Conservation (phyloP, 1,140 invertebrate species). For the Solenopsis fugax region DNA sequence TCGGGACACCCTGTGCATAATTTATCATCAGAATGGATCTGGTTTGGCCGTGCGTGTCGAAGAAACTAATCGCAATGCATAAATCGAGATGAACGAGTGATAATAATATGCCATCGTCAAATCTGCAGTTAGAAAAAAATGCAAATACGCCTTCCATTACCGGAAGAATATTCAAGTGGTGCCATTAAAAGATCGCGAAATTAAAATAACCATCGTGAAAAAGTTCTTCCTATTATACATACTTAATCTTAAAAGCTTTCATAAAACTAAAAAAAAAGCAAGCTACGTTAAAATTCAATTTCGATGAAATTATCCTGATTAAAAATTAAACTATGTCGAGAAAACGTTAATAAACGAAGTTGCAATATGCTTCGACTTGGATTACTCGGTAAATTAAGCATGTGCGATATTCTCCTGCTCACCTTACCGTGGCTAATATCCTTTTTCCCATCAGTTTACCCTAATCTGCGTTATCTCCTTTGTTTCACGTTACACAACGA, state of each 20-base stretch:
- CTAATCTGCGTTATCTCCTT: slow-evolving; percentile 32
- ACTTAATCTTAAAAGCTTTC: not conserved
- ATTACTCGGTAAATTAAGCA: slow-evolving; percentile 34
- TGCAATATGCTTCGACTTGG: not conserved
- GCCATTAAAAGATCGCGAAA: not conserved
- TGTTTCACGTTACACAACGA: slow-evolving; percentile 35
- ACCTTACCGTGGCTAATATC: slow-evolving; percentile 21
- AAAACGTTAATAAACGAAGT: not conserved
- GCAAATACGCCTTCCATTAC: not conserved
- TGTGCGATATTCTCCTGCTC: slow-evolving; percentile 16
- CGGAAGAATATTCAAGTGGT: slow-evolving; percentile 29
- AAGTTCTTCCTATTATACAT: not conserved
- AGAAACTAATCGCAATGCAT: slow-evolving; percentile 42
- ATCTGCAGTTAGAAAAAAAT: slow-evolving; percentile 5
- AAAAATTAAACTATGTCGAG: not conserved
- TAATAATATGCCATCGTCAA: slow-evolving; percentile 66
- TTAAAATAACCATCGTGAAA: not conserved
- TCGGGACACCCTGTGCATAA: slow-evolving; percentile 72
- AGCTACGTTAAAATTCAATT: not conserved
- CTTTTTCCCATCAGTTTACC: not conserved
- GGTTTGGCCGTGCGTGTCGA: slow-evolving; percentile 69
- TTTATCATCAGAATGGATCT: slow-evolving; percentile 72
- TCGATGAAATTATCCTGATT: not conserved
- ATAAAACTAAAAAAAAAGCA: not conserved
- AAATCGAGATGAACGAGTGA: slow-evolving; percentile 29